These are phyloP conservation scores for Tyto alba DNA, from an alignment of 2,113 vertebrate genomes.

Conservation along the genomic window DNA sequence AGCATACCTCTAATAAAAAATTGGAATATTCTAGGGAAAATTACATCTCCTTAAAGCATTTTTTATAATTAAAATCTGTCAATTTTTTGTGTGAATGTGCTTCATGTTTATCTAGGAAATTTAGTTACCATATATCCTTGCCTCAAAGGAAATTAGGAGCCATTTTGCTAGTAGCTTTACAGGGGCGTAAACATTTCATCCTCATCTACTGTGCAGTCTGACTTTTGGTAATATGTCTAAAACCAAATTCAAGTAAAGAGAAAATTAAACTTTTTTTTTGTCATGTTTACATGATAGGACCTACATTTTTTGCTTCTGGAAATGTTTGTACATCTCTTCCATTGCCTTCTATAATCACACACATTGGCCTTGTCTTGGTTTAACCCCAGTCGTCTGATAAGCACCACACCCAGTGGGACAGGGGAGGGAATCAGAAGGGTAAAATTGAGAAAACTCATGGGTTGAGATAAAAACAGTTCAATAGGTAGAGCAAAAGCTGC, in stretches of 20 bases:
- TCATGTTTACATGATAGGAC: background rate
- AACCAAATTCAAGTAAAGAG: background rate
- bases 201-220: background rate
- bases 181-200: background rate
- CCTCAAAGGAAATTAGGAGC: background rate
- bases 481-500: background rate
- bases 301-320: background rate
- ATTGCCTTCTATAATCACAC: background rate
- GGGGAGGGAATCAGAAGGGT: background rate
- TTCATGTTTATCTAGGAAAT: background rate
- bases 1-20: background rate
- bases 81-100: background rate
- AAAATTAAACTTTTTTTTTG: background rate
- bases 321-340: background rate
- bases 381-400: background rate
- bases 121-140: background rate
- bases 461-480: background rate
- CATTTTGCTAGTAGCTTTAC: background rate
- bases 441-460: background rate
- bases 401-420: too few species aligned
- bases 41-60: background rate
- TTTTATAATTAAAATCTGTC: background rate
- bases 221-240: background rate
- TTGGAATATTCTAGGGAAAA: background rate
- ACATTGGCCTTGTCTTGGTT: rapidly evolving